Evolutionary conservation across 2,113 vertebrate genomes (phyloP), one percentile per base, ranked within the genome.

Genomic region (Odocoileus hemionus): DNA sequence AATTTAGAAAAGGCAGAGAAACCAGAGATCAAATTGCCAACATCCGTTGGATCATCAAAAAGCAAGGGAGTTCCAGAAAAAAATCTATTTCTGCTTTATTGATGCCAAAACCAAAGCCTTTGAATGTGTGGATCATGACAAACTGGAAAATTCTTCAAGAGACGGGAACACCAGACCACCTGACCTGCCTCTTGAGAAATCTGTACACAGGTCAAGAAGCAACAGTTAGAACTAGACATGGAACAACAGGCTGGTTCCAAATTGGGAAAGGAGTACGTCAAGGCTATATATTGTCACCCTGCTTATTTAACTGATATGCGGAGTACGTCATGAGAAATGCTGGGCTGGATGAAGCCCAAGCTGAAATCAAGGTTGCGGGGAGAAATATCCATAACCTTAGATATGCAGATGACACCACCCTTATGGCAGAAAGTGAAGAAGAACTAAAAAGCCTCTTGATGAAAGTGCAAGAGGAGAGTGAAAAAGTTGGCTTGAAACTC

Each of bases 41-140:
- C 64, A 36, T 70, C 64, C 0, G 0, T 1, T 70, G n/a, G n/a
- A 36, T 70, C 64, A 70, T 70, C 0, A 2, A 36, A 70, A 70
- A 70, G 17, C n/a, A 70, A 70, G 64, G 9, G n/a, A 70, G n/a
- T 36, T 70, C n/a, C 17, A 36, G n/a, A 70, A 70, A 36, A 70
- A 70, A 19, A 70, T 5, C 17, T 70, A 10, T 70, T 36, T 70
- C 64, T 70, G 64, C 64, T 70, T 70, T 36, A 36, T 70, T 70
- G n/a, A 70, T 50, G 47, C 47, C 64, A 36, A 36, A 21, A n/a
- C n/a, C 17, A 36, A 70, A 36, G 9, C 17, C n/a, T 36, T 70
- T 70, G n/a, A 67, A 2, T 70, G n/a, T 36, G 17, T 70, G 64
- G n/a, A 70, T 70, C n/a, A 36, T 5, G 17, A 70, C 2, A 70